Conservation (phyloP, 2,888 invertebrate genomes). For the Harpalus rubripes region DNA sequence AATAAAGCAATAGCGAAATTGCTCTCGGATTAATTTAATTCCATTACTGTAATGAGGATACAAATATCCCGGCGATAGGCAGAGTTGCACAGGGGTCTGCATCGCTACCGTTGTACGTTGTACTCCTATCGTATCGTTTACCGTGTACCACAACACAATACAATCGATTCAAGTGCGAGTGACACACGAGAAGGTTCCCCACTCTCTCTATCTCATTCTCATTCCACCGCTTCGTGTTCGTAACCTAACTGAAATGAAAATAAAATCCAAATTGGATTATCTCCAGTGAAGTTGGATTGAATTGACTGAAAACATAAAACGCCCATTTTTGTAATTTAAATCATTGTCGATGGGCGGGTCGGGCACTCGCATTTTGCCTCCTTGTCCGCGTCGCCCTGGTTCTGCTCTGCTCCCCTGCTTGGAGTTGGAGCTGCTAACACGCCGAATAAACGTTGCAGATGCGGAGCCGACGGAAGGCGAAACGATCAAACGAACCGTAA, state of each 20-base stretch:
- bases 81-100: slow-evolving; percentile 9
- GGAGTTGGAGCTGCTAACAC: slow-evolving; percentile 35
- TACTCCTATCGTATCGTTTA: too few relatives aligned
- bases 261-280: slow-evolving; percentile 73
- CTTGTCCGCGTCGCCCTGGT: background rate
- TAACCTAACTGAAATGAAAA: slow-evolving; percentile 63
- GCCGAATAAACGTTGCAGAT: slow-evolving; percentile 58
- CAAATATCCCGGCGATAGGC: slow-evolving; percentile 75
- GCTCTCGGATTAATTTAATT: slow-evolving; percentile 79
- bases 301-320: slow-evolving; percentile 77
- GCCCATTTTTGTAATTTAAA: slow-evolving; percentile 78
- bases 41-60: slow-evolving; percentile 80
- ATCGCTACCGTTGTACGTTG: background rate
- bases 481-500: slow-evolving; percentile 65
- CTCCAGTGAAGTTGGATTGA: slow-evolving; percentile 74
- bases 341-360: slow-evolving; percentile 74
- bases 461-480: slow-evolving; percentile 59
- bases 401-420: slow-evolving; percentile 1
- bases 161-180: slow-evolving; percentile 56
- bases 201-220: slow-evolving; percentile 20
- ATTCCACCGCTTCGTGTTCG: slow-evolving; percentile 47
- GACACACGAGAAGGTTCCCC: slow-evolving; percentile 11
- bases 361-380: slow-evolving; percentile 45
- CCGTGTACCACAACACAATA: slow-evolving; percentile 30
- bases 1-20: slow-evolving; percentile 75